Base-by-base conservation (phyloP, 2,888 invertebrate genomes). In the Sepiola atlantica region DNA sequence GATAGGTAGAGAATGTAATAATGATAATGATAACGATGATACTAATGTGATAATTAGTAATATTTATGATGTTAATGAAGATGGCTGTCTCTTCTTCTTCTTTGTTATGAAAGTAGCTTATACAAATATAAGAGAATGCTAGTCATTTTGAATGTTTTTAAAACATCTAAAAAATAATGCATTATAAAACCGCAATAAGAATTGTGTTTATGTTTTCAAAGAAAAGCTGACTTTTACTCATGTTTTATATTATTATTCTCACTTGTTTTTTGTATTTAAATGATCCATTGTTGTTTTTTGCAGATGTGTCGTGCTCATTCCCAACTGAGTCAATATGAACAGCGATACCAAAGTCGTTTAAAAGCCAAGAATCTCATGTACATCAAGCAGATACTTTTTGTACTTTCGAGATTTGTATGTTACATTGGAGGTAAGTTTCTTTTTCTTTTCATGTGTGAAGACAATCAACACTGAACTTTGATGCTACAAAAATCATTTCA, bases 301-400 rank as follows among this genome's bases (percentile, higher is more conserved):
- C 95, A 96, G 97, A 93, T 97, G 16, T 94, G 95, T 1, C 95
- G 96, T 94, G 97, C 97, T 8, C 96, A 97, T 94, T 96, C 96
- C 90, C 97, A 97, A 95, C 96, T 98, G 54, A 96, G 95, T 24
- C 97, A 97, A 95, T 98, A 98, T 96, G 96, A 96, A 94, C 95
- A 96, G 28, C 95, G 97, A 90, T 99, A 98, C 97, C 98, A 98
- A 95, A 97, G 98, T 0, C 98, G 98, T 94, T 98, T 99, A 96
- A 98, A 98, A 95, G 98, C 99, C 35, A 98, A 98, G 96, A 99
- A 98, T 97, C 97, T 99, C 92, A 97, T 99, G 95, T 98, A 98
- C 94, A 98, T 99, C 94, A 98, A 98, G 97, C 99, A 99, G 97
- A 97, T 99, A 32, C 98, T 98, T 95, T 98, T 98, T 97, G 98